Evolutionary conservation across 1,140 invertebrate genomes (phyloP).

Genomic region (Dicyema japonicum): DNA sequence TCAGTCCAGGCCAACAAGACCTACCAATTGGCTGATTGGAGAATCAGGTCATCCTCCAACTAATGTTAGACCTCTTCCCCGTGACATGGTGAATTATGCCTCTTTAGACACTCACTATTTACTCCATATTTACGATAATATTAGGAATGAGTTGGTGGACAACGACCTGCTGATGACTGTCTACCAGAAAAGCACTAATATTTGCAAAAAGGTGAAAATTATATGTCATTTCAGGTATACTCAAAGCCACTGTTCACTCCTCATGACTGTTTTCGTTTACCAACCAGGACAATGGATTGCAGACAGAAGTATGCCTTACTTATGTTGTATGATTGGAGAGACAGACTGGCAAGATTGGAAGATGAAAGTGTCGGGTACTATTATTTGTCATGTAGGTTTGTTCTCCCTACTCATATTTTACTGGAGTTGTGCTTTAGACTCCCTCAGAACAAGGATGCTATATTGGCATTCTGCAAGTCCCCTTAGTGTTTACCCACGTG

Average conservation of each 20-base stretch:
- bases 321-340: conserved; percentile 53
- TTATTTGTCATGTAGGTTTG: conserved; percentile 28
- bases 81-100: conserved; percentile 50
- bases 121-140: conserved; percentile 50
- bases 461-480: too few species aligned
- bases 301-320: conserved; percentile 44
- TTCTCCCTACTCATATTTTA: conserved; percentile 76
- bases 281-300: conserved; percentile 44
- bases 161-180: conserved; percentile 34
- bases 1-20: conserved; percentile 44
- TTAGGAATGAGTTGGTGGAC: conserved; percentile 41
- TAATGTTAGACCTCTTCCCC: conserved; percentile 36
- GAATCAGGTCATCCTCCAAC: conserved; percentile 30
- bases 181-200: conserved; percentile 31
- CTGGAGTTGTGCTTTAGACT: conserved; percentile 53
- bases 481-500: too few species aligned
- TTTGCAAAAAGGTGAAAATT: conserved; percentile 28
- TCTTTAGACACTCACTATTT: conserved; percentile 74
- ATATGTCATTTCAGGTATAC: conserved; percentile 29
- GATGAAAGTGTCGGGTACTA: conserved; percentile 48
- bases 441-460: conserved; percentile 24
- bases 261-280: conserved; percentile 40
- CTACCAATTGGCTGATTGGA: conserved; percentile 76
- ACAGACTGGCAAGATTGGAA: conserved; percentile 40
- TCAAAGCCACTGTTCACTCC: conserved; percentile 37